These are phyloP conservation scores for Agrenia bidenticulata DNA, from an alignment of 2,888 invertebrate genomes.

Conservation along the genomic window DNA sequence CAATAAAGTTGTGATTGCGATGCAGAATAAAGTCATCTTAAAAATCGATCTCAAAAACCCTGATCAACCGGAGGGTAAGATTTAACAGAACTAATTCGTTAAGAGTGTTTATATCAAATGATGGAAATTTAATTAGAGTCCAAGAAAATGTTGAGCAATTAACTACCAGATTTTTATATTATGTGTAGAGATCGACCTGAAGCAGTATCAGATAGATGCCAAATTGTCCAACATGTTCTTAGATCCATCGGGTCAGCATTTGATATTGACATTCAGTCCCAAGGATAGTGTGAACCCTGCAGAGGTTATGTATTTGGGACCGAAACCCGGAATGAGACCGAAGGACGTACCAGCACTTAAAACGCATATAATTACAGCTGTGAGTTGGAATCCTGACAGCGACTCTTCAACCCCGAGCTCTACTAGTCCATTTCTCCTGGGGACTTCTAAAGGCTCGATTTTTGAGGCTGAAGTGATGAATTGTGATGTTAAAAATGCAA, in stretches of 20 bases:
- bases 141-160: background rate
- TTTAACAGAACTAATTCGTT: too few relatives aligned
- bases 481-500: slow-evolving; percentile 80
- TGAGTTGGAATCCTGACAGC: slow-evolving; percentile 74
- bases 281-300: slow-evolving; percentile 62
- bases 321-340: slow-evolving; percentile 67
- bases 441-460: slow-evolving; percentile 85
- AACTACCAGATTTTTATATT: background rate
- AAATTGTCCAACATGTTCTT: slow-evolving; percentile 71
- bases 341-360: slow-evolving; percentile 57
- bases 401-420: slow-evolving; percentile 59
- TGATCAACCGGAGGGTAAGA: slow-evolving; percentile 72
- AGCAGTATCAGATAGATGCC: slow-evolving; percentile 65
- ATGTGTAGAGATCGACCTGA: slow-evolving; percentile 53
- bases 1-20: slow-evolving; percentile 78
- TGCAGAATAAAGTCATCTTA: slow-evolving; percentile 78
- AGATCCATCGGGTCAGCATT: slow-evolving; percentile 83
- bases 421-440: slow-evolving; percentile 82
- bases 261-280: slow-evolving; percentile 72
- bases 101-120: too few relatives aligned
- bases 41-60: slow-evolving; percentile 78
- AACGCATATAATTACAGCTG: slow-evolving; percentile 82
- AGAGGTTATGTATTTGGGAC: slow-evolving; percentile 78
- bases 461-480: slow-evolving; percentile 84
- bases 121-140: background rate